Evolutionary conservation across 2,888 invertebrate species (phyloP).

Genomic region (Drosophila sordidapex): DNA sequence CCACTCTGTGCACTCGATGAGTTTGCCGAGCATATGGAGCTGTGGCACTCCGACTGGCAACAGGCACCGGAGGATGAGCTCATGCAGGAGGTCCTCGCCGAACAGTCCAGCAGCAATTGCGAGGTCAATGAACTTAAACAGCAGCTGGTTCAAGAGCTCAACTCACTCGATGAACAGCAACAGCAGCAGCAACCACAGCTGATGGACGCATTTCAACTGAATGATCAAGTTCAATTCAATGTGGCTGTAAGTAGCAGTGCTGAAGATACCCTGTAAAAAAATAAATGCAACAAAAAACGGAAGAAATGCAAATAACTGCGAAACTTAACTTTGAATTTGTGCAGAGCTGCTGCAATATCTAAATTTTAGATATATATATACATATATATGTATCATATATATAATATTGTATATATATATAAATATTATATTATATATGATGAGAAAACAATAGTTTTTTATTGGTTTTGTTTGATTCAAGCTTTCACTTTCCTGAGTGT

Average conservation of each 20-base stretch:
- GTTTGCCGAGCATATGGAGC: conserved; percentile 79
- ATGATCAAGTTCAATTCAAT: conserved; percentile 17
- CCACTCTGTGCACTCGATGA: conserved; percentile 76
- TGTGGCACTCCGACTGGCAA: conserved; percentile 78
- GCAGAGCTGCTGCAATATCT: neutral
- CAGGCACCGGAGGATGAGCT: conserved; percentile 64
- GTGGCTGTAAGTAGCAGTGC: conserved; percentile 27
- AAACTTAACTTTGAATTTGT: neutral
- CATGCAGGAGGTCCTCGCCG: conserved; percentile 71
- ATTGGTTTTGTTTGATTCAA: neutral
- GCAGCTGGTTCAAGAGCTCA: conserved; percentile 63
- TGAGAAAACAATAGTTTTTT: neutral
- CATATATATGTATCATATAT: neutral
- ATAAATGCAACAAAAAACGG: neutral
- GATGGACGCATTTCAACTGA: conserved; percentile 5
- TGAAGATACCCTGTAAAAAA: neutral
- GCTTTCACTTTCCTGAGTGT: neutral
- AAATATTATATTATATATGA: too few relatives aligned
- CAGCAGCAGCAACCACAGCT: neutral
- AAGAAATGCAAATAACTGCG: neutral
- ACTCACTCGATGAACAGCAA: conserved; percentile 40
- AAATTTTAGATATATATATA: neutral
- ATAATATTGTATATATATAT: neutral
- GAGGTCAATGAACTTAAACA: conserved; percentile 70
- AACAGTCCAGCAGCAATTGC: conserved; percentile 49